phyloP scores from a whole-genome alignment of 2,888 invertebrate genomes.

The Helleia helle region DNA sequence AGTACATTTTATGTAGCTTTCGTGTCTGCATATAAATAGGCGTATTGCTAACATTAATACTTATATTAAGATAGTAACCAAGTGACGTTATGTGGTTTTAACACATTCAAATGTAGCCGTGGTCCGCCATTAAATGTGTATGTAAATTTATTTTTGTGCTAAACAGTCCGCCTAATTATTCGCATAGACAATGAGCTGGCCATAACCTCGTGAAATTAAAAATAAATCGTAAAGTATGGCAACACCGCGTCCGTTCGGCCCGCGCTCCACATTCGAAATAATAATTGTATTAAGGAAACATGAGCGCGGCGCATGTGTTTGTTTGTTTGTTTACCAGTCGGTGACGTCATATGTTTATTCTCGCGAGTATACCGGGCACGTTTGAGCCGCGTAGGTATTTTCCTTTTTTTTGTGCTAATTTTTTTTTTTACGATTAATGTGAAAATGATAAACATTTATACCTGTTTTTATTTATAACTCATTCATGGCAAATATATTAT shows the following conservation, averaged over 20 bases:
- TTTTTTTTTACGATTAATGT: not conserved
- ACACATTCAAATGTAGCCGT: not conserved
- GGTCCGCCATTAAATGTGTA: not conserved
- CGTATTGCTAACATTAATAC: too few relatives aligned
- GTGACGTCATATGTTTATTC: conserved; percentile 76
- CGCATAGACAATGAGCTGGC: conserved; percentile 36
- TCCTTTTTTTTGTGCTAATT: not conserved
- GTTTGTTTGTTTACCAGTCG: conserved; percentile 74
- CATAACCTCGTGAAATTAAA: conserved; percentile 37
- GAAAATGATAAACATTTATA: too few relatives aligned
- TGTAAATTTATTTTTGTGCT: conserved; percentile 18
- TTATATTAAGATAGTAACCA: too few relatives aligned
- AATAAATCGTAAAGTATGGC: conserved; percentile 32
- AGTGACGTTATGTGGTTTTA: not conserved
- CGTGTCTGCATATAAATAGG: too few relatives aligned
- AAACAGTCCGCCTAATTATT: conserved; percentile 30
- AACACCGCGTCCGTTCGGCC: conserved; percentile 39
- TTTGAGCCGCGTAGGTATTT: conserved; percentile 15
- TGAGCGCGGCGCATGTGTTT: conserved; percentile 75
- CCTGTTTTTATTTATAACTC: too few relatives aligned
- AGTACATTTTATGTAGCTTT: not conserved
- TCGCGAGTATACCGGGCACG: conserved; percentile 46
- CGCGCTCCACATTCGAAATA: conserved; percentile 70
- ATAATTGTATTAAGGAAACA: conserved; percentile 75
- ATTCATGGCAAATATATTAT: too few relatives aligned